phyloP scores from a whole-genome alignment of 2,797 vertebrate species.

The Acrossocheilus fasciatus region DNA sequence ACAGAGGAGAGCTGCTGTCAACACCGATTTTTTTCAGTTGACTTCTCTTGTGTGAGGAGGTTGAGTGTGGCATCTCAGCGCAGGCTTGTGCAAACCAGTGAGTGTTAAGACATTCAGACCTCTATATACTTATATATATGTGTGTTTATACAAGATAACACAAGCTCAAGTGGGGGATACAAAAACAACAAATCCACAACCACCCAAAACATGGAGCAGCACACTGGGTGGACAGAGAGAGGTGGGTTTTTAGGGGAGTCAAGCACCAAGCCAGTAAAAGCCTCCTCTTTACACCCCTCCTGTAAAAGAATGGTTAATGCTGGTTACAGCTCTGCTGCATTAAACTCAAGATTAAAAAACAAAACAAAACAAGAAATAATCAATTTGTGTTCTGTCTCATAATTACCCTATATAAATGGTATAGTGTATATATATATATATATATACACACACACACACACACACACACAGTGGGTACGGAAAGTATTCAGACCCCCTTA shows the following conservation, averaged over 20 bases:
- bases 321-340: constrained; percentile 81
- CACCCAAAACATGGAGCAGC: constrained; percentile 74
- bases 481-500: too few relatives aligned
- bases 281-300: constrained; percentile 75
- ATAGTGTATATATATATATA: too few relatives aligned
- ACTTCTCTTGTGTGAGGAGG: constrained; percentile 82
- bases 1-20: constrained; percentile 86
- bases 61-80: constrained; percentile 90
- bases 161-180: constrained; percentile 21
- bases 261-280: constrained; percentile 74
- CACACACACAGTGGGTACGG: too few relatives aligned
- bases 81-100: constrained; percentile 66
- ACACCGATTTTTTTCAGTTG: constrained; percentile 93
- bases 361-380: constrained; percentile 7
- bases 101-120: constrained; percentile 61
- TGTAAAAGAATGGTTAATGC: constrained; percentile 85
- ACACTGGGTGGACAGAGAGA: constrained; percentile 75
- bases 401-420: not conserved
- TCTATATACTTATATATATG: constrained; percentile 68
- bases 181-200: constrained; percentile 53
- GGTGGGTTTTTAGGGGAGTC: constrained; percentile 74
- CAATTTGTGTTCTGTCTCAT: not conserved
- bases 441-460: too few relatives aligned
- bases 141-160: constrained; percentile 67
- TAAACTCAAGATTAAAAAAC: constrained; percentile 69